A percentile compares a stretch with the other conserved stretches of the same genome.
phyloP scores from a whole-genome alignment of 2,888 invertebrate species.

The Macaria liturata region DNA sequence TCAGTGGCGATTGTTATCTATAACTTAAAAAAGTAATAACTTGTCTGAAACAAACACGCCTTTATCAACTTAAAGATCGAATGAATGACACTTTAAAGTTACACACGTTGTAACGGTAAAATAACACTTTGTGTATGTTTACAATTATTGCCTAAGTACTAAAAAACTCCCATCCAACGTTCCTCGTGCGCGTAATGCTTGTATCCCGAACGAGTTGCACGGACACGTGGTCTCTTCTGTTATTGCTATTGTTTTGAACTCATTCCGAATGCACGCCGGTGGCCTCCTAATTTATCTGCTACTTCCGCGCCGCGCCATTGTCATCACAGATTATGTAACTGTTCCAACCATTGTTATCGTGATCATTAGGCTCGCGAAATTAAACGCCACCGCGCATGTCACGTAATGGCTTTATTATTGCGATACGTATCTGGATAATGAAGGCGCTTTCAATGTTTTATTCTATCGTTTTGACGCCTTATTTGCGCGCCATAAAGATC shows the following conservation, averaged over 20 bases:
- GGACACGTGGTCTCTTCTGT: constrained; percentile 28
- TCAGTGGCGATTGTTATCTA: too few relatives aligned
- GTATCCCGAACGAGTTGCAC: too few relatives aligned
- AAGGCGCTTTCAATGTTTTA: constrained; percentile 31
- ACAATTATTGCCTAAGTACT: too few relatives aligned
- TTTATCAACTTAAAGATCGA: too few relatives aligned
- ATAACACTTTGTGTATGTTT: too few relatives aligned
- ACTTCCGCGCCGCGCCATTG: constrained; percentile 45
- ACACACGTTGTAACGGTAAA: too few relatives aligned
- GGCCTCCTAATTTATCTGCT: constrained; percentile 56
- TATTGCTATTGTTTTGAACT: constrained; percentile 50
- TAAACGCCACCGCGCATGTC: constrained; percentile 30
- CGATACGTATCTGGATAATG: constrained; percentile 31
- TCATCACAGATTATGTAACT: constrained; percentile 29
- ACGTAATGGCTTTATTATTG: constrained; percentile 32
- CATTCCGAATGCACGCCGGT: constrained; percentile 51
- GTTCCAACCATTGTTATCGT: constrained; percentile 52
- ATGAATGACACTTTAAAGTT: too few relatives aligned
- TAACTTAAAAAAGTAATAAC: too few relatives aligned
- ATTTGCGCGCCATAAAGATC: constrained; percentile 32
- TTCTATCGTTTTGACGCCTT: constrained; percentile 29
- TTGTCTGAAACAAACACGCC: too few relatives aligned
- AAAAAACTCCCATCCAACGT: too few relatives aligned
- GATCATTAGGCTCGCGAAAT: constrained; percentile 51
- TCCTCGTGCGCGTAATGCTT: too few relatives aligned